A percentile compares a stretch with the other conserved stretches of the same genome.
Evolutionary conservation across 2,797 vertebrate genomes (phyloP).

Genomic region (Helicolenus hilgendorfi): DNA sequence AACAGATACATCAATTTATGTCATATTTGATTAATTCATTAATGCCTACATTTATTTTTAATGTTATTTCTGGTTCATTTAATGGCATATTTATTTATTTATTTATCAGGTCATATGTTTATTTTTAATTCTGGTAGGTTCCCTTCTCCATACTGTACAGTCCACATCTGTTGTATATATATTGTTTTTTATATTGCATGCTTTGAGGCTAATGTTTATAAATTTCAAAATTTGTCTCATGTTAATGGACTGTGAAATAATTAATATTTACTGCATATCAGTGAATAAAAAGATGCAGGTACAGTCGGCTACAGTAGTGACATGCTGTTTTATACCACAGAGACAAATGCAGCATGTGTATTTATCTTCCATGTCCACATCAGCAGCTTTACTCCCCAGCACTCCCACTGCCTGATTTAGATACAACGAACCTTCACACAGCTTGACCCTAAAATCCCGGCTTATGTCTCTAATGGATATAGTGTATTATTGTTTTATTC

Average conservation of each 20-base stretch:
- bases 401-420: not conserved
- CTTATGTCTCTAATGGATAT: slow-evolving; percentile 22
- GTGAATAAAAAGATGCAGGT: not conserved
- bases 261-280: not conserved
- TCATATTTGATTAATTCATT: not conserved
- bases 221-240: not conserved
- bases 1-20: no score
- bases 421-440: not conserved
- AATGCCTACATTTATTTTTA: not conserved
- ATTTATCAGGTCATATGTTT: not conserved
- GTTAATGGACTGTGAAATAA: not conserved
- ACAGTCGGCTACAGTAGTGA: not conserved
- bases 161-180: not conserved
- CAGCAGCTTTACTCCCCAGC: slow-evolving; percentile 15
- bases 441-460: slow-evolving; percentile 26
- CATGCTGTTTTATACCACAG: not conserved
- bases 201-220: not conserved
- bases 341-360: not conserved
- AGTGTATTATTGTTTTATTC: slow-evolving; percentile 22
- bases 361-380: slow-evolving; percentile 19
- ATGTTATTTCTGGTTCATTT: not conserved
- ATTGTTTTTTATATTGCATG: not conserved
- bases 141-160: not conserved
- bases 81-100: not conserved
- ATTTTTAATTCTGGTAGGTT: no score